phyloP scores from a whole-genome alignment of 2,888 invertebrate genomes.

The Carabus problematicus region DNA sequence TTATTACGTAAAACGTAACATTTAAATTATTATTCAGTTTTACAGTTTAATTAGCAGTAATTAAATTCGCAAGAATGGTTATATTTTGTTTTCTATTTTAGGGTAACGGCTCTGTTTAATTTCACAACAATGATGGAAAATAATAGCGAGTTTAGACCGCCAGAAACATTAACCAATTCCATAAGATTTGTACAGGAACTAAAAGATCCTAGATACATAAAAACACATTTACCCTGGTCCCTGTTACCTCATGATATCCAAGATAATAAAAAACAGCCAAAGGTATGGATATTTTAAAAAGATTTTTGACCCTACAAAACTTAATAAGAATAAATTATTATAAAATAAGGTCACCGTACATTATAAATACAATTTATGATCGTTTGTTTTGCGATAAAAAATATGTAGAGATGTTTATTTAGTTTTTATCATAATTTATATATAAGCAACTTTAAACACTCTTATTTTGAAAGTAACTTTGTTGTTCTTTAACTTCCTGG shows the following conservation, averaged over 20 bases:
- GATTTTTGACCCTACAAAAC: too few relatives aligned
- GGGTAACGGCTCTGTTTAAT: conserved; percentile 27
- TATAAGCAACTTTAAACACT: neutral
- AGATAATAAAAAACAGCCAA: conserved; percentile 56
- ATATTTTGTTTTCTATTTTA: conserved; percentile 3
- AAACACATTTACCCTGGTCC: conserved; percentile 69
- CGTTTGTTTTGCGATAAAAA: too few relatives aligned
- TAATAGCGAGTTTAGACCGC: conserved; percentile 20
- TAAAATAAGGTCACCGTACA: too few relatives aligned
- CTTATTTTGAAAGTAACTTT: neutral
- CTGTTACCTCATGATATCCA: conserved; percentile 64
- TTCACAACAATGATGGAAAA: conserved; percentile 33
- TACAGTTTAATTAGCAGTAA: neutral
- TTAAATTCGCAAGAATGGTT: neutral
- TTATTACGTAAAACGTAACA: neutral
- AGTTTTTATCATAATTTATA: too few relatives aligned
- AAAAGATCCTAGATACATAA: conserved; percentile 66
- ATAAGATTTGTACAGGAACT: conserved; percentile 54
- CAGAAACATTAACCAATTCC: conserved; percentile 35
- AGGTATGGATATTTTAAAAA: conserved; percentile 46
- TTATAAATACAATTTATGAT: too few relatives aligned
- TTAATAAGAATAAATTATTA: neutral
- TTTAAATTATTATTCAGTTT: neutral
- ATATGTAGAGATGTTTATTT: too few relatives aligned
- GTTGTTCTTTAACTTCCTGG: too few relatives aligned